Base-by-base conservation (phyloP, 2,888 invertebrate genomes). In the Cephus sareptanus region DNA sequence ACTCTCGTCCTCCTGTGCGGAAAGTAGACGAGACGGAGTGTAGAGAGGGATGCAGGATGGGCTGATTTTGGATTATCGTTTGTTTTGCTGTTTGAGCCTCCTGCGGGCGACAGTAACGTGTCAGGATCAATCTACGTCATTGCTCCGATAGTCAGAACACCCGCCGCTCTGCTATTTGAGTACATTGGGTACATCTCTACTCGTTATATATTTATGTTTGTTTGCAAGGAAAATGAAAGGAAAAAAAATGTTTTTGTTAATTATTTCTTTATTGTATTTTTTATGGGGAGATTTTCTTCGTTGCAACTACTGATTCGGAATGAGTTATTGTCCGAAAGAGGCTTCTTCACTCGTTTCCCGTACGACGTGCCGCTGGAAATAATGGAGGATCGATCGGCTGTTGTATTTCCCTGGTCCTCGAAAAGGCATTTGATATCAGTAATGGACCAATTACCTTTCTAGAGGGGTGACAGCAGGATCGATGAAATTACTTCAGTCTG, bases 151-250 rank as follows among this genome's bases (percentile, higher is more conserved):
- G 30, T 71, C 70, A 11, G 71, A 71, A 3, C 71, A 34, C 15
- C 30, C 30, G 71, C 15, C 56, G 23, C 56, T 56, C 56, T 56
- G 56, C 56, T 9, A 23, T 56, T 56, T 9, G 2, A 56, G 2
- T 56, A 23, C 23, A 23, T 23, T 56, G 56, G 56, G 56, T 56
- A 23, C 23, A 56, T 56, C 9, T 56, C 56, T 15, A 76, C 56
- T 78, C n/a, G 31, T 69, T 77, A 33, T 35, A 40, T 71, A 23
- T 12, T 71, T 77, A 40, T 31, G 70, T 69, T 56, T 40, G 31
- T 33, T 76, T 56, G 31, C 23, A 15, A 34, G 69, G 34, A 35
- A 30, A 40, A 73, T 23, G 23, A 15, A 33, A 3, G 34, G 4
- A 33, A 12, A 4, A 15, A 34, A 69, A 56, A 40, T 35, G 15